A percentile compares a stretch with the other conserved stretches of the same genome.
Conservation (phyloP, 1,140 invertebrate genomes). For the Drosophila nebulosa region DNA sequence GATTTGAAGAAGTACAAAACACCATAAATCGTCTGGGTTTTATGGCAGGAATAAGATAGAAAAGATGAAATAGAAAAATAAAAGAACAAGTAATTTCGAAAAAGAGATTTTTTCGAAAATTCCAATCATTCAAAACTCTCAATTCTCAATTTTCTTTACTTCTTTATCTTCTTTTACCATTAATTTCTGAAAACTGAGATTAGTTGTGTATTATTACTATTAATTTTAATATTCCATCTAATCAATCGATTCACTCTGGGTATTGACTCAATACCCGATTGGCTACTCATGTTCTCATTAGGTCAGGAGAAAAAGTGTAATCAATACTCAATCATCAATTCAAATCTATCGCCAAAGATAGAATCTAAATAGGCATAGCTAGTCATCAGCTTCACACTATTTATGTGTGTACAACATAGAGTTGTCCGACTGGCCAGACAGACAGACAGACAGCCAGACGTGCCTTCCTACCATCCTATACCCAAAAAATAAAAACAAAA, state of each 20-base stretch:
- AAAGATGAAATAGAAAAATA: no score
- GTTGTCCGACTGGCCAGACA: constrained; percentile 8
- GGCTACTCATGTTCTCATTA: neutral
- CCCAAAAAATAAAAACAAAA: neutral
- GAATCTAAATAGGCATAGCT: constrained; percentile 41
- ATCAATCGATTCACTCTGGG: neutral
- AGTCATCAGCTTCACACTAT: constrained; percentile 48
- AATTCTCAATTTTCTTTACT: no score
- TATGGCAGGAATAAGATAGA: no score
- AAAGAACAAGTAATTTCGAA: no score
- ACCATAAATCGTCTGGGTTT: neutral
- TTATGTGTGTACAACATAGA: constrained; percentile 3
- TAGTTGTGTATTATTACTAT: neutral
- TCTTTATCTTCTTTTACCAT: no score
- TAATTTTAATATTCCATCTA: neutral
- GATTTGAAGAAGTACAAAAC: neutral
- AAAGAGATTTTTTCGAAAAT: neutral
- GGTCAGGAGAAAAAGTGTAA: neutral
- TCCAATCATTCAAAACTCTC: no score
- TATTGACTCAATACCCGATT: neutral
- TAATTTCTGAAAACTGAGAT: neutral
- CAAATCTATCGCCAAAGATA: constrained; percentile 37
- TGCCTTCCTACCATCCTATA: constrained; percentile 5
- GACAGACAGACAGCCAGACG: constrained; percentile 23
- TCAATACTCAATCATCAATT: constrained; percentile 13